Percentiles rank a stretch among this genome's conserved stretches.
phyloP scores from a whole-genome alignment of 1,140 invertebrate genomes.

The Lepidurus couesii region DNA sequence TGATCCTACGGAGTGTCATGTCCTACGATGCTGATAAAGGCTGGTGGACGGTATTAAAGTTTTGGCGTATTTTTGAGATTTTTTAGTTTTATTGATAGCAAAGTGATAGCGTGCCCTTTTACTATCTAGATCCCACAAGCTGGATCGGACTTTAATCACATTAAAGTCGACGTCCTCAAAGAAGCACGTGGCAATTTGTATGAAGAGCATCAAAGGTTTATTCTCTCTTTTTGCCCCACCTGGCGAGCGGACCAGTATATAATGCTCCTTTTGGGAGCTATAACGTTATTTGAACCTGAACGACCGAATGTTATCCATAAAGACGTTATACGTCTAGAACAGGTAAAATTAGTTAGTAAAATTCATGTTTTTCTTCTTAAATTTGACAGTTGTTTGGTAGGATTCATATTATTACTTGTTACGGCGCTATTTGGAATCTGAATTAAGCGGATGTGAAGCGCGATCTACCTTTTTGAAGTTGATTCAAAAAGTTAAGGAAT shows the following conservation, averaged over 20 bases:
- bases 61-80: not conserved
- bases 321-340: constrained; percentile 78
- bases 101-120: constrained; percentile 1
- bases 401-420: constrained; percentile 86
- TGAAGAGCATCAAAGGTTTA: constrained; percentile 72
- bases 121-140: constrained; percentile 61
- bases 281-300: constrained; percentile 79
- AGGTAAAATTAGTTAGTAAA: constrained; percentile 47
- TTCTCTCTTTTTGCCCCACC: constrained; percentile 68
- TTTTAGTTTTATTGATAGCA: constrained; percentile 20
- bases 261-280: constrained; percentile 81
- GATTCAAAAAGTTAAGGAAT: constrained; percentile 78
- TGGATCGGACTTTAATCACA: constrained; percentile 59
- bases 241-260: constrained; percentile 80
- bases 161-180: constrained; percentile 79
- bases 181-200: constrained; percentile 79
- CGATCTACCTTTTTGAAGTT: constrained; percentile 76
- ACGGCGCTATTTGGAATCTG: constrained; percentile 73
- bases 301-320: constrained; percentile 70
- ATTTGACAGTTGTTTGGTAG: constrained; percentile 48
- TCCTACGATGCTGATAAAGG: constrained; percentile 77
- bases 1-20: constrained; percentile 80
- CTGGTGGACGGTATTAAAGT: constrained; percentile 66
- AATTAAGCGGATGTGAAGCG: constrained; percentile 75
- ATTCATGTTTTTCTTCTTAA: not conserved